Evolutionary conservation across 2,113 vertebrate species (phyloP).

Genomic region (Microtus pennsylvanicus): DNA sequence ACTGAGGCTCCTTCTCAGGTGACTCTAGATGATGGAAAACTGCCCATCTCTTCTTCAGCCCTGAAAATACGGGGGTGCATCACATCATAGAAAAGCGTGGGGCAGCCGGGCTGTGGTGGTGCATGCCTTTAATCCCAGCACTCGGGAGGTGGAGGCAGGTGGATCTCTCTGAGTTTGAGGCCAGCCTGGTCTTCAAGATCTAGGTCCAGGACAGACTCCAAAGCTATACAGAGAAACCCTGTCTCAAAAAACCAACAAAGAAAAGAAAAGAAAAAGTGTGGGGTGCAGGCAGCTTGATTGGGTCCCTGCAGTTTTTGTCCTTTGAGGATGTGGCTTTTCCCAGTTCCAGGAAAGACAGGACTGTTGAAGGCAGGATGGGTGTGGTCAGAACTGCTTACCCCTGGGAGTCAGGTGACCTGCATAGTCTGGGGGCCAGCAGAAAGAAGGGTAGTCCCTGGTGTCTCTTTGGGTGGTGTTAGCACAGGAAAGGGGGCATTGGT

Average conservation of each 20-base stretch:
- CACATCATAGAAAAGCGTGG: neutral
- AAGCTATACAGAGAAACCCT: no score
- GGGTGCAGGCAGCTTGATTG: accelerated
- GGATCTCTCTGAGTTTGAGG: no score
- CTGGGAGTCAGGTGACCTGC: neutral
- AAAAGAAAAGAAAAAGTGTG: neutral
- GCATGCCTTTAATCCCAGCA: no score
- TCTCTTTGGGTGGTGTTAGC: neutral
- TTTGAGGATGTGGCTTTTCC: neutral
- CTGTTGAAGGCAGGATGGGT: neutral
- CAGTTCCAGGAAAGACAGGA: neutral
- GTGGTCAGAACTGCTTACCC: neutral
- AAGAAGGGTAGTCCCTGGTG: neutral
- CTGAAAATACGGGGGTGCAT: neutral
- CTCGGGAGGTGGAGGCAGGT: no score
- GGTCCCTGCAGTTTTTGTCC: neutral
- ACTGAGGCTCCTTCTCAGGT: neutral
- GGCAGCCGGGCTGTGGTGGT: accelerated
- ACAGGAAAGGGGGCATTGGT: neutral
- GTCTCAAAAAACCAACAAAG: no score
- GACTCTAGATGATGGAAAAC: neutral
- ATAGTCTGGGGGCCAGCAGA: no score
- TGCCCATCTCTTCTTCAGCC: neutral
- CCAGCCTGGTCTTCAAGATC: no score
- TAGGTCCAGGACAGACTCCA: no score